Evolutionary conservation across 2,797 vertebrate species (phyloP).

Genomic region (Phoxinus dragarum): DNA sequence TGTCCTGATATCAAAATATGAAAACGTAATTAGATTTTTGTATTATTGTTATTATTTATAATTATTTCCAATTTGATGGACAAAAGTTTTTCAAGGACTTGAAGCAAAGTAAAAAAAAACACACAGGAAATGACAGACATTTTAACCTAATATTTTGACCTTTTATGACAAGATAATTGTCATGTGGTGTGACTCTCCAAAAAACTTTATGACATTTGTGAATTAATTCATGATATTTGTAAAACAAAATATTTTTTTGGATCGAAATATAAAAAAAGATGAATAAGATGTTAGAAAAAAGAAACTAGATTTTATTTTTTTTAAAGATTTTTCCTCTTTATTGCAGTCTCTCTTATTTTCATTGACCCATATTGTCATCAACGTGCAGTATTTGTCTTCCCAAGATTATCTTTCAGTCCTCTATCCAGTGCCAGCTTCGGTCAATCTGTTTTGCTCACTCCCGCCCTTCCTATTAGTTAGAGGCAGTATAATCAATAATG

Average conservation of each 20-base stretch:
- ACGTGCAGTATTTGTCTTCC: neutral
- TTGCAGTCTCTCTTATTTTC: neutral
- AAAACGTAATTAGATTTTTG: neutral
- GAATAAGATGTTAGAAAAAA: neutral
- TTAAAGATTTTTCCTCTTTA: neutral
- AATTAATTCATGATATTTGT: neutral
- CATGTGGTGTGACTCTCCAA: neutral
- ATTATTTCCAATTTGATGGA: neutral
- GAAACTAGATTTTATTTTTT: neutral
- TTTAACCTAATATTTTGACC: neutral
- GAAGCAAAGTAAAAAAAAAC: neutral
- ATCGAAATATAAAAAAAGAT: too few species aligned
- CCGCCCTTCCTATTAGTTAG: neutral
- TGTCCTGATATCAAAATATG: neutral
- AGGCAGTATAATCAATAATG: constrained; percentile 50
- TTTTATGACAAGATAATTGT: neutral
- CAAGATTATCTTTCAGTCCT: constrained; percentile 17
- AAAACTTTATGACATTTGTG: neutral
- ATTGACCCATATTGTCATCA: constrained; percentile 4
- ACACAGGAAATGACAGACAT: neutral
- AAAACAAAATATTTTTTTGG: neutral
- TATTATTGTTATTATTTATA: neutral
- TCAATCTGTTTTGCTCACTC: constrained; percentile 14
- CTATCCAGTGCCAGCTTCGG: constrained; percentile 18
- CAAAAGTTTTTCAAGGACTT: neutral